These are phyloP conservation scores for Monopterus albus DNA, from an alignment of 2,113 vertebrate genomes.

Conservation along the genomic window DNA sequence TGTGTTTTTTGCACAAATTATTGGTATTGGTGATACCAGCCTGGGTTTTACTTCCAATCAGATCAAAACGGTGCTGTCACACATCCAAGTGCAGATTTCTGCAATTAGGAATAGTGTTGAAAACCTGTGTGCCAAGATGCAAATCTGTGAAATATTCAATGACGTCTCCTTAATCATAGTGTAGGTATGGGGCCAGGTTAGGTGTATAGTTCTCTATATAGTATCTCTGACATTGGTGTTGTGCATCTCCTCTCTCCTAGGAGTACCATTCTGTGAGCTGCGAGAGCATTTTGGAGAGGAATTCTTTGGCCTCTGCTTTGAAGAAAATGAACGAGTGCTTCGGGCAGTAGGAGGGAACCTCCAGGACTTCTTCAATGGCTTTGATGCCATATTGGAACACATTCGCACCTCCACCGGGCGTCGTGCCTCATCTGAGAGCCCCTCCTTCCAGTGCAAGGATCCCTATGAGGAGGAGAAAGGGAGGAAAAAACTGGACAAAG, in stretches of 20 bases:
- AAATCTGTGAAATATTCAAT: background rate
- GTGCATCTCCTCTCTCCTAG: slow-evolving; percentile 70
- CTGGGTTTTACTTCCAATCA: too few species aligned
- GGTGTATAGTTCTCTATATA: background rate
- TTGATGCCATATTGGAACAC: slow-evolving; percentile 96
- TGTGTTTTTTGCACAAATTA: too few species aligned
- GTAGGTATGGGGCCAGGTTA: background rate
- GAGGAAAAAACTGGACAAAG: slow-evolving; percentile 71
- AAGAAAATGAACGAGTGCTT: slow-evolving; percentile 96
- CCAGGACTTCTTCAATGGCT: slow-evolving; percentile 99
- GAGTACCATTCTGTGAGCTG: slow-evolving; percentile 92
- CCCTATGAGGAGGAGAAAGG: slow-evolving; percentile 81
- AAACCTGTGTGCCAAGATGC: background rate
- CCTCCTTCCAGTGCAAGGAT: slow-evolving; percentile 98
- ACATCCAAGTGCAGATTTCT: too few species aligned
- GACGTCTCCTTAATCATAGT: background rate
- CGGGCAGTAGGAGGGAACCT: slow-evolving; percentile 93
- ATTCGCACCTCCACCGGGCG: slow-evolving; percentile 96
- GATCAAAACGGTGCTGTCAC: too few species aligned
- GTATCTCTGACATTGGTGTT: background rate
- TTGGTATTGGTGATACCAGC: too few species aligned
- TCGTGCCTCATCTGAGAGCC: slow-evolving; percentile 91
- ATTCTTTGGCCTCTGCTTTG: slow-evolving; percentile 95
- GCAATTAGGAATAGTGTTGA: background rate
- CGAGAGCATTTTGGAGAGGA: slow-evolving; percentile 95